Evolutionary conservation across 2,113 vertebrate species (phyloP), one percentile per base, ranked within the genome.

Genomic region (Elaphurus davidianus): DNA sequence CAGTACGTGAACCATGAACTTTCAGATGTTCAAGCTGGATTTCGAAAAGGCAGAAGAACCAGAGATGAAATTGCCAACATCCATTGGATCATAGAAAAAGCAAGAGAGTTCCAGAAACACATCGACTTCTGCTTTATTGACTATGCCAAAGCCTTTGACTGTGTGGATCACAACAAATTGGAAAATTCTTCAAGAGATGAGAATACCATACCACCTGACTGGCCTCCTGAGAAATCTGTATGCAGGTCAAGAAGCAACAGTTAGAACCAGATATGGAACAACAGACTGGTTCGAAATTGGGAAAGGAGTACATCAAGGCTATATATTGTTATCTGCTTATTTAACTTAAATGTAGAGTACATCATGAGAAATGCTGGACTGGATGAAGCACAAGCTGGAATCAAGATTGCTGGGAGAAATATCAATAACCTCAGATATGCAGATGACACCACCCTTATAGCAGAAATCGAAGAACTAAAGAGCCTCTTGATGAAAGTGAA

Each of bases 381-480:
- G 62, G 33, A 67, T 19, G 62, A 67, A 67, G 33, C 62, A 67
- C 62, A n/a, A 67, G 33, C 62, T 67, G 16, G 62, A 67, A 67
- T 67, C 62, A 67, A 67, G 33, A 36, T 67, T 36, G 16, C 64
- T 0, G 2, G 33, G 64, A 67, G 33, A 67, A 67, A 36, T 67
- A 67, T 67, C 33, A 36, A 36, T 36, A 67, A 67, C 64, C 9
- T 67, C 33, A 67, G 33, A 67, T 67, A 67, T 36, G 64, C 64
- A 67, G 64, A 67, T 21, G 64, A 36, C 9, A 67, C 15, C 64
- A 67, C 33, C 33, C 17, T 67, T 67, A 36, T 36, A 17, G n/a
- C 8, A 36, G n/a, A 67, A 67, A 67, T 4, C 0, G 0, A 67
- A 67, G n/a, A 67, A 36, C 4, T 67, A 67, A 36, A 36, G n/a